Conservation (phyloP, 35 echinoderm and acorn worm genomes). For the Diadema setosum region DNA sequence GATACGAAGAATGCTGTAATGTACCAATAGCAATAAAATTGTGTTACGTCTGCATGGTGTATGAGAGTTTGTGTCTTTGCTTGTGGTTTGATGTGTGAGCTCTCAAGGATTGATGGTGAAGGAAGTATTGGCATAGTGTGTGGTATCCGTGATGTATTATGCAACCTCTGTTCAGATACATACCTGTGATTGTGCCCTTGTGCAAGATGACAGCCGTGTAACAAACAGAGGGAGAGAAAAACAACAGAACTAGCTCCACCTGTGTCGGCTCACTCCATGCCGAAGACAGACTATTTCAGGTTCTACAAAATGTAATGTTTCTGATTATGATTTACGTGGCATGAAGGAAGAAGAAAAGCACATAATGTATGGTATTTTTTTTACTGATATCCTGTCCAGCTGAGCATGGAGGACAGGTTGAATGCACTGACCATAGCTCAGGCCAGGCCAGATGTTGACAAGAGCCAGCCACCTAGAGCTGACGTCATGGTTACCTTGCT, state of each 20-base stretch:
- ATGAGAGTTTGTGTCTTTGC: no score
- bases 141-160: no score
- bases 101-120: no score
- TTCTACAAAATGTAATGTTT: background rate
- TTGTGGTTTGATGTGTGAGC: no score
- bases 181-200: constrained; percentile 3
- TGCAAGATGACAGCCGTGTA: constrained; percentile 21
- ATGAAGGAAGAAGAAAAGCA: no score
- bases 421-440: constrained; percentile 39
- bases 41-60: no score
- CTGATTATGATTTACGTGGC: no score
- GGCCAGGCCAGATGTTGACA: constrained; percentile 10
- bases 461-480: constrained; percentile 11
- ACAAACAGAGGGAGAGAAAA: background rate
- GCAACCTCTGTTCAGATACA: constrained; percentile 1
- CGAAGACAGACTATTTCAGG: background rate
- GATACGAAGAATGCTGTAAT: no score
- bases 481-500: constrained; percentile 65
- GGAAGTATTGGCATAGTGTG: no score
- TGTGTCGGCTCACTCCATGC: background rate
- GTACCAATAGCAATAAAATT: no score
- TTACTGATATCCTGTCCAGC: background rate
- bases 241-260: background rate
- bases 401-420: constrained; percentile 44
- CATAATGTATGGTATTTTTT: no score